Percentiles rank a stretch among this genome's conserved stretches.
phyloP scores from a whole-genome alignment of 2,797 vertebrate species.

The Danio albolineatus region DNA sequence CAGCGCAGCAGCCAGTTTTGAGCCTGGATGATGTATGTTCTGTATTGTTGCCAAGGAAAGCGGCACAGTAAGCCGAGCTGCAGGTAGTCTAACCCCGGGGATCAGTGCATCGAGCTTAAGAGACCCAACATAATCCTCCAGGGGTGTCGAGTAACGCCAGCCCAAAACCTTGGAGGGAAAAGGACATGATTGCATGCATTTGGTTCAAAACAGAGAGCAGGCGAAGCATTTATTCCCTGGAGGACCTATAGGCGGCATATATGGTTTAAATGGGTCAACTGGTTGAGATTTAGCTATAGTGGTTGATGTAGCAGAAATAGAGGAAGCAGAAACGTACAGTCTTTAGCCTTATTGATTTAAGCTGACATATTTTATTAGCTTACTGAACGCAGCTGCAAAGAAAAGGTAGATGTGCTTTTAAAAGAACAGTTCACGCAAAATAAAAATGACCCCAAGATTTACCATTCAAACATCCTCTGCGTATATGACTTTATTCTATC shows the following conservation, averaged over 20 bases:
- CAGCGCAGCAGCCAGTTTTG: neutral
- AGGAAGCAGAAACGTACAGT: neutral
- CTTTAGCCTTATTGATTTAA: no score
- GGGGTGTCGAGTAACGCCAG: slow-evolving; percentile 27
- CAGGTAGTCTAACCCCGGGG: slow-evolving; percentile 31
- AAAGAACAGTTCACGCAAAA: no score
- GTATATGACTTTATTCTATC: no score
- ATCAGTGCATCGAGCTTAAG: slow-evolving; percentile 32
- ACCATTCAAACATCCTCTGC: no score
- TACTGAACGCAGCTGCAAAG: no score
- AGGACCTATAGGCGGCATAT: neutral
- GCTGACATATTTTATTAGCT: no score
- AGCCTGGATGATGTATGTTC: slow-evolving; percentile 28
- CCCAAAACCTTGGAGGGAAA: slow-evolving; percentile 34
- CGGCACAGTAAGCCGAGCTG: slow-evolving; percentile 10
- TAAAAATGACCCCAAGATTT: no score
- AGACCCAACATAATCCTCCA: slow-evolving; percentile 32
- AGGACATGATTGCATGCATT: slow-evolving; percentile 16
- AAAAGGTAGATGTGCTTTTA: no score
- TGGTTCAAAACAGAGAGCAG: neutral
- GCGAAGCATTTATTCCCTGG: neutral
- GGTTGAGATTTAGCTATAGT: neutral
- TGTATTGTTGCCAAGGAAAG: slow-evolving; percentile 24
- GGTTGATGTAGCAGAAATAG: neutral
- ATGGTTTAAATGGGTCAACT: neutral